A percentile compares a stretch with the other conserved stretches of the same genome.
These are phyloP conservation scores for Acropternis orthonyx DNA, from an alignment of 2,797 vertebrate genomes.

Conservation along the genomic window DNA sequence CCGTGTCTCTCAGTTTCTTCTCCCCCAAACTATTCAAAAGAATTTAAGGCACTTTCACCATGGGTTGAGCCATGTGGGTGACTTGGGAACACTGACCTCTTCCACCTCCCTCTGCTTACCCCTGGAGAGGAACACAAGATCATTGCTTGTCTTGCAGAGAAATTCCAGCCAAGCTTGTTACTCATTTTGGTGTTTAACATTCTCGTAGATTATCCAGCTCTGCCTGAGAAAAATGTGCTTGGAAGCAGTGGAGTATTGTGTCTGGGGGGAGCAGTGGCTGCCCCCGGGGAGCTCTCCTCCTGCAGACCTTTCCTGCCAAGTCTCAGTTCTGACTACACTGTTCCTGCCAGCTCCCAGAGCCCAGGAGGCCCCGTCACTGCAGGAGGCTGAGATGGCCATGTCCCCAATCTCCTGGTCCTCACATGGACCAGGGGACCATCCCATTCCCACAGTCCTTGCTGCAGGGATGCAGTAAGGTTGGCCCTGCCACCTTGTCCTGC, in stretches of 20 bases:
- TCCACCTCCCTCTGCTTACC: neutral
- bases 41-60: neutral
- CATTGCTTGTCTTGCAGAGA: neutral
- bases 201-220: slow-evolving; percentile 48
- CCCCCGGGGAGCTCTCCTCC: slow-evolving; percentile 15
- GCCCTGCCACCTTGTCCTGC: neutral
- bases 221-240: slow-evolving; percentile 65
- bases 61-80: neutral
- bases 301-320: slow-evolving; percentile 59
- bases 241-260: slow-evolving; percentile 51
- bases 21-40: neutral
- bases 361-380: neutral
- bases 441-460: too few species aligned
- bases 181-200: slow-evolving; percentile 63
- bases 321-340: neutral
- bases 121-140: neutral
- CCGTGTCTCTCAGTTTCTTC: too few species aligned
- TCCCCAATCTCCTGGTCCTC: neutral
- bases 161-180: slow-evolving; percentile 13
- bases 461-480: neutral
- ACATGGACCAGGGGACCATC: accelerated
- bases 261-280: slow-evolving; percentile 51
- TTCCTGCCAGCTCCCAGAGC: slow-evolving; percentile 26
- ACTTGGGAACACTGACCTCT: neutral
- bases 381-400: neutral